Conservation (phyloP, 2,797 vertebrate species). For the Sorex maritimensis region DNA sequence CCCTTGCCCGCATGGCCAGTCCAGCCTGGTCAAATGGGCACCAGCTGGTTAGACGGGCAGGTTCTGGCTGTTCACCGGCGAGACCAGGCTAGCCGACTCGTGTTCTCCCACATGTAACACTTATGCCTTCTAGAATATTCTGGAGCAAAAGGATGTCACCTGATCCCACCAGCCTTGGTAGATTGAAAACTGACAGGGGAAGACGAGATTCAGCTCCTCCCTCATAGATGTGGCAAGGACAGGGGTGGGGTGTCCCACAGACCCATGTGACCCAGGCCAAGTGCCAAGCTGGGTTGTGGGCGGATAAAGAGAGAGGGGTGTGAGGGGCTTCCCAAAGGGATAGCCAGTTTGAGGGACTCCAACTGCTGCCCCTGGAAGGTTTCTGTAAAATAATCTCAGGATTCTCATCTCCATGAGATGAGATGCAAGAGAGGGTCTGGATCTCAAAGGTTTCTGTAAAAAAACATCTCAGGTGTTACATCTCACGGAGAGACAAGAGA, state of each 20-base stretch:
- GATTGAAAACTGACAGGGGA: no score
- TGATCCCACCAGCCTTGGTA: not conserved
- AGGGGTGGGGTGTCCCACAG: no score
- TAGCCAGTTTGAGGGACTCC: not conserved
- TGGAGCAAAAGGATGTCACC: rapidly evolving
- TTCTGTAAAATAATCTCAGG: slow-evolving; percentile 30
- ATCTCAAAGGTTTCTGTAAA: slow-evolving; percentile 20
- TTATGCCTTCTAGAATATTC: rapidly evolving
- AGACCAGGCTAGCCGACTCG: not conserved
- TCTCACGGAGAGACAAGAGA: slow-evolving; percentile 62
- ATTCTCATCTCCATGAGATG: slow-evolving; percentile 71
- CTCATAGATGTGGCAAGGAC: not conserved
- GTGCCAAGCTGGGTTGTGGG: not conserved
- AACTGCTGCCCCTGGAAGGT: not conserved
- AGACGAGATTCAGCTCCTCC: no score
- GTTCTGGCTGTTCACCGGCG: not conserved
- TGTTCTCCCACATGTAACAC: not conserved
- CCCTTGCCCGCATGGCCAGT: rapidly evolving
- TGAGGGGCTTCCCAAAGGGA: not conserved
- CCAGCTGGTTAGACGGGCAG: not conserved
- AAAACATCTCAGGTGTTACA: slow-evolving; percentile 67
- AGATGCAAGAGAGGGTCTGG: no score
- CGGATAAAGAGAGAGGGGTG: not conserved
- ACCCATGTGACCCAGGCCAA: not conserved
- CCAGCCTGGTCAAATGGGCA: not conserved